Evolutionary conservation across 2,888 invertebrate species (phyloP), one percentile per base, ranked within the genome.

Genomic region (Belgica antarctica): DNA sequence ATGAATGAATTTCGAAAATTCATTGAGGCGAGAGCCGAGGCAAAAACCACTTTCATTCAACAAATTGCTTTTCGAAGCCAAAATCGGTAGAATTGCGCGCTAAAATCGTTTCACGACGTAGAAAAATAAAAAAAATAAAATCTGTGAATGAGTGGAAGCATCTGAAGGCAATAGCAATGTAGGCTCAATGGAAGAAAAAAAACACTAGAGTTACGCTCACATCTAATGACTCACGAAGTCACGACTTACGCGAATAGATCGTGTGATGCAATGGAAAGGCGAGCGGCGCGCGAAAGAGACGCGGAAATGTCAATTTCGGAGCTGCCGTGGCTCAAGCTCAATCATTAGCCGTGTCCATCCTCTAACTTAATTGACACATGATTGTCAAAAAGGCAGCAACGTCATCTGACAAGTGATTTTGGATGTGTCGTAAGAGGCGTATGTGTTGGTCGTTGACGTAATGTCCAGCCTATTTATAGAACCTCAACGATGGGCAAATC

Each of bases 331-430:
- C 41, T 41, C 15, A 10, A 41, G 15, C 3, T 15, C 15, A 41
- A 41, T 41, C 7, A 12, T 41, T 41, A 41, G 41, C 12, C 12
- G 41, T 15, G 27, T 28, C 31, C 61, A 36, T 63, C 24, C 19
- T 31, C 24, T 36, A 63, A 63, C 41, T 63, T 65, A 65, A 65
- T 65, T 65, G 65, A 46, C 65, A 65, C 65, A 28, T 62, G 36
- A 34, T 19, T 36, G 62, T 62, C 62, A 34, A 52, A 17, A 52
- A 34, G 34, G 34, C 12, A 7, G 34, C 12, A 34, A 34, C 7
- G 7, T 34, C 34, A 34, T 34, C 12, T 34, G 34, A 12, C 34
- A 34, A 31, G 41, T 41, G 41, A n/a, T 41, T 52, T 22, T 22
- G 52, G 52, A 52, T 52, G 52, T 52, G 52, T 17, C 52, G 41